phyloP scores from a whole-genome alignment of 2,888 invertebrate species.

The Zaprionus obscuricornis region DNA sequence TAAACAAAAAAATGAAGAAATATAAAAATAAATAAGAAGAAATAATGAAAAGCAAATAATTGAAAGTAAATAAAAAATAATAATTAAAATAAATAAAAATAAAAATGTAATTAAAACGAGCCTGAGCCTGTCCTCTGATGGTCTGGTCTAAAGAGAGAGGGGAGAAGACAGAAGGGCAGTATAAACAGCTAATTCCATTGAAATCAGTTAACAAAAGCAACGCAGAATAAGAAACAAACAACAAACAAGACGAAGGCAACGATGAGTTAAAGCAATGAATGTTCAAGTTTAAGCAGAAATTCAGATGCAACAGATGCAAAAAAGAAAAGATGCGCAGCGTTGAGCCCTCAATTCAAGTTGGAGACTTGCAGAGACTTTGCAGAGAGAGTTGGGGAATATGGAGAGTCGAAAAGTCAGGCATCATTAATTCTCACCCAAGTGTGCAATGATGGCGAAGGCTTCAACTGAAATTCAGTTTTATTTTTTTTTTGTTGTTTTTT shows the following conservation, averaged over 20 bases:
- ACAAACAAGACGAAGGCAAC: conserved; percentile 29
- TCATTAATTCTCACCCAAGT: conserved; percentile 77
- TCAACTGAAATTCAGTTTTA: background rate
- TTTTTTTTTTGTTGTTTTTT: background rate
- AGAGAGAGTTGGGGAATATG: conserved; percentile 11
- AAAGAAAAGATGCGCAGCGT: conserved; percentile 5
- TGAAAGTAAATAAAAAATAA: conserved; percentile 1
- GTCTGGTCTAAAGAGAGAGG: conserved; percentile 6
- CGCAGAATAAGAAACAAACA: conserved; percentile 9
- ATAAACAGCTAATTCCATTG: conserved; percentile 40
- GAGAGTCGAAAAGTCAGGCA: conserved; percentile 47
- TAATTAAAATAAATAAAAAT: conserved; percentile 13
- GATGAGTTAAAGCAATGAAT: no score
- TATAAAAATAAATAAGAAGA: no score
- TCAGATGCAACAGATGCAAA: conserved; percentile 38
- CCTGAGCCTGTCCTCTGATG: conserved; percentile 24
- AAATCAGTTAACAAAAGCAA: conserved; percentile 64
- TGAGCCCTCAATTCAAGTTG: conserved; percentile 2
- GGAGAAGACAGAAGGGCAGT: conserved; percentile 11
- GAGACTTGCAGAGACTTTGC: background rate
- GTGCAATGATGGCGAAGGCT: conserved; percentile 42
- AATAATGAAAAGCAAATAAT: no score
- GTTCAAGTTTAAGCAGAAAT: conserved; percentile 67
- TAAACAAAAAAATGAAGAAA: no score
- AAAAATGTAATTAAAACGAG: conserved; percentile 55